These are phyloP conservation scores for Zaprionus africanus DNA, from an alignment of 1,140 invertebrate species.

Conservation along the genomic window DNA sequence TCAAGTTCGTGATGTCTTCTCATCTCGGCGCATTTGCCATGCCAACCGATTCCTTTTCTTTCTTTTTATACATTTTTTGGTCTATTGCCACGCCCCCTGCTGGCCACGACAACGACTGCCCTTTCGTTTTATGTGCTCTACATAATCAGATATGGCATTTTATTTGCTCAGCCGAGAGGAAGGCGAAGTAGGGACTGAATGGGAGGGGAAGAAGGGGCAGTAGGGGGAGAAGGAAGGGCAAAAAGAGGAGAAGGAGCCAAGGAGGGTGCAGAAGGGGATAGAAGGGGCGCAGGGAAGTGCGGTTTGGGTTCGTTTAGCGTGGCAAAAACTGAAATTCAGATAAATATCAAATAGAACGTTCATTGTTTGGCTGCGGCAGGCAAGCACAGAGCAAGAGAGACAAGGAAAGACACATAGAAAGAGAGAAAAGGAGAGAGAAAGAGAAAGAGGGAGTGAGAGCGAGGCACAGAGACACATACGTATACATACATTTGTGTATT, in stretches of 20 bases:
- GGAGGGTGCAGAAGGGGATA: too few relatives aligned
- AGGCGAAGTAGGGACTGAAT: constrained; percentile 23
- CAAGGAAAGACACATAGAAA: neutral
- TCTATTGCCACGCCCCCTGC: constrained; percentile 28
- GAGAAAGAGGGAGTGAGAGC: neutral
- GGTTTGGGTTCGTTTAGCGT: constrained; percentile 28
- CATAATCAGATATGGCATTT: constrained; percentile 80
- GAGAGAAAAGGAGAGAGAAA: neutral
- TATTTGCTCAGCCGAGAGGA: constrained; percentile 64
- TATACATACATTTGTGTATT: constrained; percentile 20
- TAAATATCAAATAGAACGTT: constrained; percentile 81
- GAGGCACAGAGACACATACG: neutral
- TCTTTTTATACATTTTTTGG: neutral
- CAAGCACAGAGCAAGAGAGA: neutral
- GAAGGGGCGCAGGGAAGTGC: neutral
- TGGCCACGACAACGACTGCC: constrained; percentile 23
- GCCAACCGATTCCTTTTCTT: constrained; percentile 14
- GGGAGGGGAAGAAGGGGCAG: neutral
- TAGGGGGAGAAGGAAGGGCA: too few relatives aligned
- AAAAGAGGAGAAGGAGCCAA: too few relatives aligned
- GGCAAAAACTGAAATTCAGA: constrained; percentile 73
- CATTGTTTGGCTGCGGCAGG: constrained; percentile 58
- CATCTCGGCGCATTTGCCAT: constrained; percentile 9
- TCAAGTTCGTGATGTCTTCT: constrained; percentile 69
- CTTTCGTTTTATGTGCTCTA: constrained; percentile 68